Evolutionary conservation across 2,797 vertebrate species (phyloP).

Genomic region (Neopelma chrysocephalum): DNA sequence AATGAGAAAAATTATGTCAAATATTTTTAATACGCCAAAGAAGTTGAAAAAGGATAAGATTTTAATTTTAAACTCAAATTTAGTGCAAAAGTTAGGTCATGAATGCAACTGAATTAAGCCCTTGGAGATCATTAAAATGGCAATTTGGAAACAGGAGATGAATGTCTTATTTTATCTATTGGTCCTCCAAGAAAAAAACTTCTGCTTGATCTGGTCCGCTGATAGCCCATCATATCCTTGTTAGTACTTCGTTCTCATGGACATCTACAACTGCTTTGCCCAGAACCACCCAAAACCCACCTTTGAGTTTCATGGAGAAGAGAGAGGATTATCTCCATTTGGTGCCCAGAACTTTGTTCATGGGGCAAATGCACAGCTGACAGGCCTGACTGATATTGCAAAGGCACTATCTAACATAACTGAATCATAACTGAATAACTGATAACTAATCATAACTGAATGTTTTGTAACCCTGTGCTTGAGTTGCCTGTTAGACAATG

Average conservation of each 20-base stretch:
- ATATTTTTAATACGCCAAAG: background rate
- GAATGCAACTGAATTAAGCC: background rate
- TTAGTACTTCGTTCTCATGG: background rate
- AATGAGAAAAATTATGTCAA: background rate
- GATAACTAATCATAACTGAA: background rate
- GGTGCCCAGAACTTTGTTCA: background rate
- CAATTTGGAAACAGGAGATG: background rate
- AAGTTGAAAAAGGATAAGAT: background rate
- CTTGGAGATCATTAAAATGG: background rate
- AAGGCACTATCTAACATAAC: background rate
- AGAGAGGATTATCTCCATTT: background rate
- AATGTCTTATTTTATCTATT: background rate
- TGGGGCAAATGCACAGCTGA: background rate
- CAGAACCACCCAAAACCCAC: background rate
- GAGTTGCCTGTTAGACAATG: background rate
- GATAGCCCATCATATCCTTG: background rate
- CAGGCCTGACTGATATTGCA: background rate
- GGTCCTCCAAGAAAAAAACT: background rate
- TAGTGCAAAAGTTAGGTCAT: background rate
- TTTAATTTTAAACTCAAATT: background rate
- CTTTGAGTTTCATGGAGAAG: background rate
- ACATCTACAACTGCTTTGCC: background rate
- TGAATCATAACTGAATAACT: background rate
- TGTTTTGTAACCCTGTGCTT: background rate
- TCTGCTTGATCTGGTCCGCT: background rate